Conservation (phyloP, 2,797 vertebrate species). For the Ispidina picta region DNA sequence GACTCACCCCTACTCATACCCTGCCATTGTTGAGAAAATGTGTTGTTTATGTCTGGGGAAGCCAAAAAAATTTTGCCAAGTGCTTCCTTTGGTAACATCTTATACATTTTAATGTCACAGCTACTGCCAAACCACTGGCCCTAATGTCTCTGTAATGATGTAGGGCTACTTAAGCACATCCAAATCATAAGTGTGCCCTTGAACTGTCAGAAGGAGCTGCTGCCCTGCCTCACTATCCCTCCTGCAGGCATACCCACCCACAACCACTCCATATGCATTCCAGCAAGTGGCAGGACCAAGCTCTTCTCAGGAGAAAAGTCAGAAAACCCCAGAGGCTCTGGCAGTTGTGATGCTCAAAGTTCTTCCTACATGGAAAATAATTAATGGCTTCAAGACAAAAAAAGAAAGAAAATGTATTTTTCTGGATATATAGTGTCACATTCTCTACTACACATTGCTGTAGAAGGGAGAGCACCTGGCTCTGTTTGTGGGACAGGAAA, state of each 20-base stretch:
- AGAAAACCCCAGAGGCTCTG: neutral
- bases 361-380: neutral
- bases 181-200: neutral
- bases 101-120: neutral
- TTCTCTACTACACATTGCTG: neutral
- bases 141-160: neutral
- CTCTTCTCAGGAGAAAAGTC: neutral
- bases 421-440: neutral
- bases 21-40: neutral
- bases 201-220: neutral
- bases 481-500: neutral
- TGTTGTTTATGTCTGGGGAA: conserved; percentile 10
- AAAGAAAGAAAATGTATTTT: neutral
- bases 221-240: neutral
- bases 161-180: neutral
- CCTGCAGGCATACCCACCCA: neutral
- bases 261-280: neutral
- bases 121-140: neutral
- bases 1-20: conserved; percentile 9
- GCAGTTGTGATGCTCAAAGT: neutral
- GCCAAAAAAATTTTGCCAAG: neutral
- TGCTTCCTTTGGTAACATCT: conserved; percentile 35
- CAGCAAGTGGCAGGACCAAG: neutral
- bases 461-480: neutral
- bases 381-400: neutral